phyloP scores from a whole-genome alignment of 1,140 invertebrate species.

The Aphaenogaster ashmeadi region DNA sequence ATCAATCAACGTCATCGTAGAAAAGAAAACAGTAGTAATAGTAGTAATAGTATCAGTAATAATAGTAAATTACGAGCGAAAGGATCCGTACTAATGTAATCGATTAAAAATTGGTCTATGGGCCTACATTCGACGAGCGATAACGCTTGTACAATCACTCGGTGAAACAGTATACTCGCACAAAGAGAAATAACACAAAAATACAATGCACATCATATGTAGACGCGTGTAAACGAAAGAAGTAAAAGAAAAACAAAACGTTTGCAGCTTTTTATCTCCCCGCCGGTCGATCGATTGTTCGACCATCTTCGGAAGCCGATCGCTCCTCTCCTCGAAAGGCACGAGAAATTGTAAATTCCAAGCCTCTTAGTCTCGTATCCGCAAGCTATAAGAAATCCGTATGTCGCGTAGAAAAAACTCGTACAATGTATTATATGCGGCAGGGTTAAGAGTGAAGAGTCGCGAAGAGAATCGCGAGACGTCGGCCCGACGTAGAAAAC shows the following conservation, averaged over 20 bases:
- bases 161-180: conserved; percentile 37
- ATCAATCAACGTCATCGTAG: conserved; percentile 54
- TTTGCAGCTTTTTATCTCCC: not conserved
- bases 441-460: conserved; percentile 48
- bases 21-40: conserved; percentile 63
- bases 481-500: not conserved
- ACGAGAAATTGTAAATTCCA: conserved; percentile 67
- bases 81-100: conserved; percentile 55
- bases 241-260: conserved; percentile 31
- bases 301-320: conserved; percentile 47
- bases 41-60: conserved; percentile 54
- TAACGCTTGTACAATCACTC: conserved; percentile 54
- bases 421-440: conserved; percentile 24
- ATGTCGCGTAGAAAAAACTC: conserved; percentile 52
- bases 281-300: conserved; percentile 61
- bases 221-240: conserved; percentile 31
- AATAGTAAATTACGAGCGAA: conserved; percentile 55
- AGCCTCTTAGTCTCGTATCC: conserved; percentile 61
- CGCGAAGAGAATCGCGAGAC: conserved; percentile 2
- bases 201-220: conserved; percentile 25
- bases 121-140: conserved; percentile 38
- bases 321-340: conserved; percentile 74
- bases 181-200: conserved; percentile 55
- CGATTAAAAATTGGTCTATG: conserved; percentile 63
- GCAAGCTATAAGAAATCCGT: conserved; percentile 47